Evolutionary conservation across 1,140 invertebrate genomes (phyloP).

Genomic region (Notospermus geniculatus): DNA sequence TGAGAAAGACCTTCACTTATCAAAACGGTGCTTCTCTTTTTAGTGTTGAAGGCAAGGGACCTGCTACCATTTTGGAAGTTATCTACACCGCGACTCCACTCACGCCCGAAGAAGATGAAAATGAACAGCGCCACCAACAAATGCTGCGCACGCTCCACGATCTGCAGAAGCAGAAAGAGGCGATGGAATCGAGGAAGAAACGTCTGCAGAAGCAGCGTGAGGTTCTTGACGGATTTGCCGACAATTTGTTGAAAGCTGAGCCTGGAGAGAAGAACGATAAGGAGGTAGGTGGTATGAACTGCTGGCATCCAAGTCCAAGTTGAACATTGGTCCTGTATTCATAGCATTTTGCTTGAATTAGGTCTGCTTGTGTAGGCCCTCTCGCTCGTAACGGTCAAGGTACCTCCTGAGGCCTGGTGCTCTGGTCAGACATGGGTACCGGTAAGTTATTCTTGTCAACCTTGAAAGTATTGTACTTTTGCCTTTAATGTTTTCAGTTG

Average conservation of each 20-base stretch:
- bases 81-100: constrained; percentile 28
- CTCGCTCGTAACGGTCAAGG: too few species aligned
- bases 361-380: too few species aligned
- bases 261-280: neutral
- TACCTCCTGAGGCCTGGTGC: too few species aligned
- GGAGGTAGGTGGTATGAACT: too few species aligned
- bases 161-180: constrained; percentile 16
- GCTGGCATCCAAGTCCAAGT: too few species aligned
- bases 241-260: constrained; percentile 15
- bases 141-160: constrained; percentile 22
- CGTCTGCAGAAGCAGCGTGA: constrained; percentile 26
- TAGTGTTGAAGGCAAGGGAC: constrained; percentile 50
- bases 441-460: too few species aligned
- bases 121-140: constrained; percentile 22
- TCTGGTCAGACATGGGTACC: too few species aligned
- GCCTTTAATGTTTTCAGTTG: too few species aligned
- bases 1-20: too few species aligned
- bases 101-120: constrained; percentile 17
- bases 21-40: constrained; percentile 6
- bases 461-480: too few species aligned
- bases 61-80: constrained; percentile 49
- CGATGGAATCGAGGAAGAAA: constrained; percentile 12
- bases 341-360: too few species aligned
- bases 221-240: constrained; percentile 29
- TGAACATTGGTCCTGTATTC: too few species aligned